A percentile compares a stretch with the other conserved stretches of the same genome.
Evolutionary conservation across 2,113 vertebrate species (phyloP).

Genomic region (Malurus elegans): DNA sequence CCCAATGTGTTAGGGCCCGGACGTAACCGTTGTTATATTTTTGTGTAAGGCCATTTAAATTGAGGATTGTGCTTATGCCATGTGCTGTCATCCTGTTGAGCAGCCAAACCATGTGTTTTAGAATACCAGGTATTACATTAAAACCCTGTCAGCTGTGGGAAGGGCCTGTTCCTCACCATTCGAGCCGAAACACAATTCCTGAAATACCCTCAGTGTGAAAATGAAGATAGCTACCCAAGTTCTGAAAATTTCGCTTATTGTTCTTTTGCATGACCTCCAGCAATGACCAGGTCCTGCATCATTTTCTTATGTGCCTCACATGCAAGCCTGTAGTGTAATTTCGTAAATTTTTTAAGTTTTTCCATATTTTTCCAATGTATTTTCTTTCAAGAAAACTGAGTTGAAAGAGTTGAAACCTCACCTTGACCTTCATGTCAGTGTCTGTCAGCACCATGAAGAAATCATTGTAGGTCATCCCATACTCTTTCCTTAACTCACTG

Average conservation of each 20-base stretch:
- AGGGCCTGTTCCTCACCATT: not conserved
- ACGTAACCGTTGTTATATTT: not conserved
- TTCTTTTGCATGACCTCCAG: not conserved
- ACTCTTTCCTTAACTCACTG: slow-evolving; percentile 90
- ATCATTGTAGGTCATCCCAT: slow-evolving; percentile 91
- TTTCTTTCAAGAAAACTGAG: not conserved
- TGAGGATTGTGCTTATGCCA: not conserved
- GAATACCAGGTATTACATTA: not conserved
- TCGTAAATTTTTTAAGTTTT: not conserved
- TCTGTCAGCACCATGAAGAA: slow-evolving; percentile 98
- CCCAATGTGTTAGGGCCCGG: not conserved
- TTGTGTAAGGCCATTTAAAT: not conserved
- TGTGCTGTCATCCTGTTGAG: not conserved
- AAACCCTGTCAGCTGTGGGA: not conserved
- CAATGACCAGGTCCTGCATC: not conserved
- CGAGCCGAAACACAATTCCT: not conserved
- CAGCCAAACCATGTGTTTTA: not conserved
- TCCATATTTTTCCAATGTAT: not conserved
- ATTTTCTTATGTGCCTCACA: not conserved
- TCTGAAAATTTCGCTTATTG: not conserved
- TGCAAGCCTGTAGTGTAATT: not conserved
- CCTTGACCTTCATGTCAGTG: slow-evolving; percentile 92
- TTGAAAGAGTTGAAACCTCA: slow-evolving; percentile 29
- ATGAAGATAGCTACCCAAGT: not conserved
- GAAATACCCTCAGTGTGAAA: not conserved